These are phyloP conservation scores for Cataglyphis hispanica DNA, from an alignment of 1,140 invertebrate genomes.

Conservation along the genomic window DNA sequence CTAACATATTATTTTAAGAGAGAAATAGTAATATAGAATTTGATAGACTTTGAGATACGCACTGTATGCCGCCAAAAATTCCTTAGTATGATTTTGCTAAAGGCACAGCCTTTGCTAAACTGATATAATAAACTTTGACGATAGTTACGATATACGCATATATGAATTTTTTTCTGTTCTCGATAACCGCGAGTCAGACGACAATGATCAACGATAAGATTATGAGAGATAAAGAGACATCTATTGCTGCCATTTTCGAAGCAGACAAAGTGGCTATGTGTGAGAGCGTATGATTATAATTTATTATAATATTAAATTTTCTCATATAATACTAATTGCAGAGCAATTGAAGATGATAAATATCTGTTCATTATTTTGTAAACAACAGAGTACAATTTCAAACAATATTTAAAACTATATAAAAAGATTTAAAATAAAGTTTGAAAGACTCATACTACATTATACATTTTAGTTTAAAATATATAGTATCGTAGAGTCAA, in stretches of 20 bases:
- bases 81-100: neutral
- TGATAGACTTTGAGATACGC: neutral
- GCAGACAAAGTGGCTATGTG: neutral
- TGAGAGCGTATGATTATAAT: neutral
- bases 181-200: constrained; percentile 41
- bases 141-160: neutral
- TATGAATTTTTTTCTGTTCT: constrained; percentile 30
- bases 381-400: neutral
- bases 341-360: neutral
- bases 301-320: constrained; percentile 19
- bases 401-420: neutral
- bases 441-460: neutral
- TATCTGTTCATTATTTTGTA: neutral
- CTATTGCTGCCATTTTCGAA: constrained; percentile 45
- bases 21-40: neutral
- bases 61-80: neutral
- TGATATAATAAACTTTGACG: constrained; percentile 8
- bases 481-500: neutral
- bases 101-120: neutral
- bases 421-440: neutral
- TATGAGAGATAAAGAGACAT: constrained; percentile 43
- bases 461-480: neutral
- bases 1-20: neutral
- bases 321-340: neutral
- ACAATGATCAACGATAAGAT: constrained; percentile 55